These are phyloP conservation scores for Xiphophorus birchmanni DNA, from an alignment of 2,797 vertebrate genomes.

Conservation along the genomic window DNA sequence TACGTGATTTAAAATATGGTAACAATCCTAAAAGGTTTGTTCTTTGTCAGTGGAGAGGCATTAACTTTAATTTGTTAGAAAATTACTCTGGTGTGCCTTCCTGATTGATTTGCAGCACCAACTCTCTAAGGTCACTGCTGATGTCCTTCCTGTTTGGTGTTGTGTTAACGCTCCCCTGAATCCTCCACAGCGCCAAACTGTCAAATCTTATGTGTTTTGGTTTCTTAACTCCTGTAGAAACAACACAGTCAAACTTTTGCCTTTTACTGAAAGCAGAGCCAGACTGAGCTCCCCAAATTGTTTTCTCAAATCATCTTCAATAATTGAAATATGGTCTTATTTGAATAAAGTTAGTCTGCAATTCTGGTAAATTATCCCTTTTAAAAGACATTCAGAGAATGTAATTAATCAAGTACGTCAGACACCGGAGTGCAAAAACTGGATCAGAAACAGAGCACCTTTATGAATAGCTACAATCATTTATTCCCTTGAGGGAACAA, in stretches of 20 bases:
- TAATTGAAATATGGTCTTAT: neutral
- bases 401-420: slow-evolving; percentile 26
- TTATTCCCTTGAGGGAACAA: slow-evolving; percentile 13
- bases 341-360: neutral
- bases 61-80: neutral
- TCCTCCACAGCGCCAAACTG: neutral
- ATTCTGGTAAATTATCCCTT: neutral
- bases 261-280: neutral
- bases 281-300: neutral
- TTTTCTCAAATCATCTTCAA: neutral
- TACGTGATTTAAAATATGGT: neutral
- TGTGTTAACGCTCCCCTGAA: neutral
- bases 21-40: neutral
- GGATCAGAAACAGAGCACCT: slow-evolving; percentile 27
- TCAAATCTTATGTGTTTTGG: neutral
- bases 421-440: slow-evolving; percentile 7
- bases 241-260: neutral
- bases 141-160: neutral
- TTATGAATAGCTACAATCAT: slow-evolving; percentile 18
- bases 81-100: neutral
- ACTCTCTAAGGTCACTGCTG: neutral
- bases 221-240: neutral
- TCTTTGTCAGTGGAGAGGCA: neutral
- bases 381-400: slow-evolving; percentile 13
- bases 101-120: slow-evolving; percentile 1